Base-by-base conservation (phyloP, 2,888 invertebrate genomes). In the Andricus curvator region DNA sequence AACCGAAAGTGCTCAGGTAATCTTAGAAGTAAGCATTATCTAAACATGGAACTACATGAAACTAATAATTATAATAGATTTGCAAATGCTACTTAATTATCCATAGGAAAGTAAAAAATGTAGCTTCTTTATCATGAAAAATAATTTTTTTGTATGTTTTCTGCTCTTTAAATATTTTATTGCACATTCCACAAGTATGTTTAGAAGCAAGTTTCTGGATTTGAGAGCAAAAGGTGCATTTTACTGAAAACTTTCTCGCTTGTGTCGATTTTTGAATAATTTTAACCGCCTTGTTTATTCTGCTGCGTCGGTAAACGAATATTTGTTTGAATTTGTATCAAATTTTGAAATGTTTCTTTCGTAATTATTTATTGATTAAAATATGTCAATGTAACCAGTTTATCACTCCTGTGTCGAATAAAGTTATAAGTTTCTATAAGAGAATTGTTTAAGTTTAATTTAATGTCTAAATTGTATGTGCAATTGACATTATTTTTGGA, bases 1-100 rank as follows among this genome's bases (percentile, higher is more conserved):
- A 33, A 48, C 51, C 33, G 51, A 29, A 70, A 70, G 51, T 70
- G 70, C 70, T 51, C 70, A 70, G 51, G 51, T 70, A 48, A 51
- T 51, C 51, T 68, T 25, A 68, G 68, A 70, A 51, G 29, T 70
- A 51, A 70, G 20, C 51, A 29, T 1, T 29, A 62, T 22, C 11
- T 3, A 25, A 15, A 62, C 5, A 1, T 29, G 9, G 8, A 22
- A 60, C 3, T 4, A 60, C n/a, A 60, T 48, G 5, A 48, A 60
- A n/a, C 22, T 22, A 60, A n/a, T 9, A 60, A 9, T 11, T 60
- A 60, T 60, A 60, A 60, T n/a, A n/a, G 56, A 22, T 60, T 56
- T 56, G 44, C 2, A 60, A 60, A 60, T 22, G 1, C n/a, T 60
- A 68, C 2, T 64, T 64, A 64, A 4, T 17, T 64, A 17, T 25